Evolutionary conservation across 2,797 vertebrate species (phyloP), one percentile per base, ranked within the genome.

Genomic region (Sebastes jordani): DNA sequence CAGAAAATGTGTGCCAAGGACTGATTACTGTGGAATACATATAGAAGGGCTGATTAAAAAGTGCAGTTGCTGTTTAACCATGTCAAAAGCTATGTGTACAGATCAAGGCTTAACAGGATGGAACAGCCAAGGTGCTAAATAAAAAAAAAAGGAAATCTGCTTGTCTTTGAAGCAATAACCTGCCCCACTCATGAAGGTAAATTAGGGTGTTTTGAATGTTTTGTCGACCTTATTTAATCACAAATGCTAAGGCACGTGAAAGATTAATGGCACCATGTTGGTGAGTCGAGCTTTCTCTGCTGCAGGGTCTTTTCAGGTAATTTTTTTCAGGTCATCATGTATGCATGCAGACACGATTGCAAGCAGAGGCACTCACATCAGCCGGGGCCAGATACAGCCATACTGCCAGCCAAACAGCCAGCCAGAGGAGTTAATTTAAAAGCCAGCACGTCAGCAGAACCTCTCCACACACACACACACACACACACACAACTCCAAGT

Each of bases 391-490:
- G 77, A 79, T 83, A 54, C 74, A 89, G 86, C 83, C 83, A 83
- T 60, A 79, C 72, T 80, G 83, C 81, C 82, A 88, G 80, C 80
- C 82, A 83, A 78, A 79, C 78, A 86, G 69, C 76, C 75, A 74
- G 79, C 85, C 81, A 86, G 78, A 85, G 80, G 80, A 93, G 88
- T 93, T 93, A 81, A 91, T 94, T 92, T 94, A 89, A 95, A 96
- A 95, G 90, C 86, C 86, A 86, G 88, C 77, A 86, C 34, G 87
- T 95, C 95, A 95, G 94, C 95, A 95, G 80, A 94, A 94, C 34
- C 76, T 68, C 78, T 55, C 7, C n/a, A 69, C 74, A 64, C 25
- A 29, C 32, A 69, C 74, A 46, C 70, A 32, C 70, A 71, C 86
- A 64, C 25, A 22, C 78, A 58, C 22, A 22, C 78, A 62, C 54